A percentile compares a stretch with the other conserved stretches of the same genome.
Evolutionary conservation across 2,888 invertebrate species (phyloP).

Genomic region (Metellina segmentata): DNA sequence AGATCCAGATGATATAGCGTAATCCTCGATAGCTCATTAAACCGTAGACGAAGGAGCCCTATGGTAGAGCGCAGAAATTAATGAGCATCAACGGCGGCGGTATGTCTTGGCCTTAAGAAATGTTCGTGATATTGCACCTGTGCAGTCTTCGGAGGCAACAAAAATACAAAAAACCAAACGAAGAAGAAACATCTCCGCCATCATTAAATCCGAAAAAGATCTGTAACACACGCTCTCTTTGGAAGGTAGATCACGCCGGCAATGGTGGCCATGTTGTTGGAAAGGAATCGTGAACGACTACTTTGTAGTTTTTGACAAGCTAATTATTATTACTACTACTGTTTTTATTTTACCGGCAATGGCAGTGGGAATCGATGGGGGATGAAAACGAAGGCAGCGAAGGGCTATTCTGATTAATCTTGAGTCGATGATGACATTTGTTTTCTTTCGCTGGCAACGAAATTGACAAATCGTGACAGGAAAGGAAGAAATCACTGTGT

Average conservation of each 20-base stretch:
- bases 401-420: conserved; percentile 61
- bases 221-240: conserved; percentile 62
- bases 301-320: conserved; percentile 73
- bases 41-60: conserved; percentile 6
- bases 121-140: conserved; percentile 63
- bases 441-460: conserved; percentile 54
- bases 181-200: conserved; percentile 2
- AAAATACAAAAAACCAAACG: neutral
- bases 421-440: conserved; percentile 69
- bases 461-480: conserved; percentile 72
- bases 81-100: conserved; percentile 53
- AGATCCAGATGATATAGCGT: conserved; percentile 21
- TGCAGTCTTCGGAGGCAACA: neutral
- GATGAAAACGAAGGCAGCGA: neutral
- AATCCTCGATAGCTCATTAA: conserved; percentile 52
- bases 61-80: conserved; percentile 50
- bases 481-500: conserved; percentile 59
- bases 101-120: conserved; percentile 52
- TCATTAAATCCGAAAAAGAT: conserved; percentile 56
- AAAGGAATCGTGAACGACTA: conserved; percentile 62
- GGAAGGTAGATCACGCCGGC: conserved; percentile 64
- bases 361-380: conserved; percentile 33
- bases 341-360: conserved; percentile 13
- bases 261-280: conserved; percentile 2
- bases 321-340: conserved; percentile 68